Conservation (phyloP, 2,113 vertebrate genomes). For the Irena cyanogastra region DNA sequence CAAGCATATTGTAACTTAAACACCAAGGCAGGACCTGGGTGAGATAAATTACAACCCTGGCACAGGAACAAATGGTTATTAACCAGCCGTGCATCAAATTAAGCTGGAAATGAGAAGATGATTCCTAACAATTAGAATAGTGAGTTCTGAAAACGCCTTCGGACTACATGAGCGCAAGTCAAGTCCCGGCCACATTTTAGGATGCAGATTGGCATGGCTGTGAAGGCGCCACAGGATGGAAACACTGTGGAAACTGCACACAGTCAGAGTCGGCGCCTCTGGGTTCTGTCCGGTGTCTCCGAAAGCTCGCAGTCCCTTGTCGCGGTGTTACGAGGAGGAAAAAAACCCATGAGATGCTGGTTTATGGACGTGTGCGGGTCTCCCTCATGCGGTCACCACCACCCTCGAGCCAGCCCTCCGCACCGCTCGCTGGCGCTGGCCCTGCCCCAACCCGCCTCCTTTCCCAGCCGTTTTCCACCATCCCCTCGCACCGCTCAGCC, state of each 20-base stretch:
- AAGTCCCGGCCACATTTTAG: not conserved
- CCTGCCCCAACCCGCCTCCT: not conserved
- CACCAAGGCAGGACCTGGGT: not conserved
- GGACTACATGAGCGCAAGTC: rapidly evolving
- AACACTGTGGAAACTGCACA: not conserved
- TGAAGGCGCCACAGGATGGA: not conserved
- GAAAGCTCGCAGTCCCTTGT: not conserved
- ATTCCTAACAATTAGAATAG: not conserved
- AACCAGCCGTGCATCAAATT: not conserved
- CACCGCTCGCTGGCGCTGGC: not conserved
- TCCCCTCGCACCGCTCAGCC: not conserved
- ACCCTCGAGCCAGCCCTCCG: not conserved
- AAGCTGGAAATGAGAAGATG: not conserved
- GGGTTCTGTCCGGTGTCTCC: not conserved
- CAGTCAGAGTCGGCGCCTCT: not conserved
- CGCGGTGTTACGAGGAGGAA: not conserved
- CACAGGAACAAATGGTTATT: not conserved
- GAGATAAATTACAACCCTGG: not conserved
- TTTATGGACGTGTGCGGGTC: not conserved
- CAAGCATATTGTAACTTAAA: not conserved
- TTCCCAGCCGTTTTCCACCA: rapidly evolving
- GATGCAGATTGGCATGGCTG: not conserved
- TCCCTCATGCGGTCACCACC: not conserved
- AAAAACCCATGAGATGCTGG: not conserved
- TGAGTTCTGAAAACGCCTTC: not conserved